phyloP scores from a whole-genome alignment of 2,113 vertebrate species.

The Meriones unguiculatus region DNA sequence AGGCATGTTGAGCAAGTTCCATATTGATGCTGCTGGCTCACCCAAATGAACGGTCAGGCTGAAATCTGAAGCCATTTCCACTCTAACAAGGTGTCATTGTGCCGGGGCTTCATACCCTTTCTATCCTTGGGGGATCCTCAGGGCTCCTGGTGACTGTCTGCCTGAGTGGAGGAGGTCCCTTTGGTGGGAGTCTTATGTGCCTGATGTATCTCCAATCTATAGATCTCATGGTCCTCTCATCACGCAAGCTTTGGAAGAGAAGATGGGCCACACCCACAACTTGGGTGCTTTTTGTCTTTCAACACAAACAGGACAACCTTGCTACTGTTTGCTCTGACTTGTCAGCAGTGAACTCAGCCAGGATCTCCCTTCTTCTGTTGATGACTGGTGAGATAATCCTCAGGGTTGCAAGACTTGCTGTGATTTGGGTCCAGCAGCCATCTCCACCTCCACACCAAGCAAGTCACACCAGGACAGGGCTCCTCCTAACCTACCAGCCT shows the following conservation, averaged over 20 bases:
- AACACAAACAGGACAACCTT: background rate
- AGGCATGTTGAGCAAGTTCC: conserved; percentile 35
- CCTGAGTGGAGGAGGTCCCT: background rate
- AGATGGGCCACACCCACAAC: background rate
- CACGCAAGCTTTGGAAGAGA: background rate
- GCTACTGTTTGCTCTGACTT: background rate
- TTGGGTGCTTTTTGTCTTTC: background rate
- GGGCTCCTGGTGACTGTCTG: background rate
- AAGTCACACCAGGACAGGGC: background rate
- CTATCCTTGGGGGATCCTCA: background rate
- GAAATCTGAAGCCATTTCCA: conserved; percentile 78
- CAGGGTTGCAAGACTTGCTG: background rate
- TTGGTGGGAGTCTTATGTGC: background rate
- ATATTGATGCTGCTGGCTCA: conserved; percentile 56
- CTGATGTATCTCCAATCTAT: background rate
- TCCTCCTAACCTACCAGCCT: background rate
- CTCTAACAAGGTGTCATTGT: conserved; percentile 63
- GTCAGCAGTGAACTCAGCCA: background rate
- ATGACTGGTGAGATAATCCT: background rate
- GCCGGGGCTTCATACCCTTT: conserved; percentile 45
- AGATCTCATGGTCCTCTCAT: conserved; percentile 1
- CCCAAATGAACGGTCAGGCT: conserved; percentile 67
- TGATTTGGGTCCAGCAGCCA: background rate
- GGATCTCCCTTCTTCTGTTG: background rate
- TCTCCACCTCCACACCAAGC: background rate